These are phyloP conservation scores for Silurus meridionalis DNA, from an alignment of 2,113 vertebrate genomes.

Conservation along the genomic window DNA sequence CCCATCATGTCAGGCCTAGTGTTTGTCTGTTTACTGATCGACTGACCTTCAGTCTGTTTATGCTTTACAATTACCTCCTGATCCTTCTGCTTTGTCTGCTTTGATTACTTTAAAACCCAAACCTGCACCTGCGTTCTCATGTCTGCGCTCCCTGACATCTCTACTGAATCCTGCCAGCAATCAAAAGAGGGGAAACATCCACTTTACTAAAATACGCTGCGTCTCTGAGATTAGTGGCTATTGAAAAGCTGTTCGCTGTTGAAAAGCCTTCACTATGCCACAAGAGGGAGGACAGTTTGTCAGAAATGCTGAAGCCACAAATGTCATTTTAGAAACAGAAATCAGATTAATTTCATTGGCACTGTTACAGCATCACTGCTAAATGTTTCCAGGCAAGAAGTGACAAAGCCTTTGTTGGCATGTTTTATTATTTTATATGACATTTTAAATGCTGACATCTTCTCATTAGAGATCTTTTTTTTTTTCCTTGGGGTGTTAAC, in stretches of 20 bases:
- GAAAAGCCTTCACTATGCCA: conserved; percentile 28
- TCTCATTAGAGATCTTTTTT: conserved; percentile 14
- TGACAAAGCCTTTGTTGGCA: conserved; percentile 25
- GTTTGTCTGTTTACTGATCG: neutral
- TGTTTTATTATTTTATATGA: conserved; percentile 41
- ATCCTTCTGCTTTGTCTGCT: neutral
- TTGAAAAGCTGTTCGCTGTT: conserved; percentile 36
- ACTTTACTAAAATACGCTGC: conserved; percentile 37
- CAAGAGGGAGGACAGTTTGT: conserved; percentile 35
- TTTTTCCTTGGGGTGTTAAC: neutral
- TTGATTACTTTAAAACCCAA: conserved; percentile 7
- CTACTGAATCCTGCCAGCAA: conserved; percentile 37
- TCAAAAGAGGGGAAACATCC: conserved; percentile 16
- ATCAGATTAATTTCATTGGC: conserved; percentile 35
- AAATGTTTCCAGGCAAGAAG: conserved; percentile 16
- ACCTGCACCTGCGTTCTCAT: neutral
- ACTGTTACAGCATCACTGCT: conserved; percentile 8
- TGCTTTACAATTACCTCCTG: neutral
- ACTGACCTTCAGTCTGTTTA: neutral
- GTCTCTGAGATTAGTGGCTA: conserved; percentile 45
- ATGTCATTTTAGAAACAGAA: conserved; percentile 33
- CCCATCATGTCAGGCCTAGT: neutral
- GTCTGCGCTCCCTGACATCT: conserved; percentile 8
- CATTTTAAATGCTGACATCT: conserved; percentile 22
- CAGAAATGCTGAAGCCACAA: conserved; percentile 29